Conservation (phyloP, 2,797 vertebrate species). For the Lagocephalus sceleratus region DNA sequence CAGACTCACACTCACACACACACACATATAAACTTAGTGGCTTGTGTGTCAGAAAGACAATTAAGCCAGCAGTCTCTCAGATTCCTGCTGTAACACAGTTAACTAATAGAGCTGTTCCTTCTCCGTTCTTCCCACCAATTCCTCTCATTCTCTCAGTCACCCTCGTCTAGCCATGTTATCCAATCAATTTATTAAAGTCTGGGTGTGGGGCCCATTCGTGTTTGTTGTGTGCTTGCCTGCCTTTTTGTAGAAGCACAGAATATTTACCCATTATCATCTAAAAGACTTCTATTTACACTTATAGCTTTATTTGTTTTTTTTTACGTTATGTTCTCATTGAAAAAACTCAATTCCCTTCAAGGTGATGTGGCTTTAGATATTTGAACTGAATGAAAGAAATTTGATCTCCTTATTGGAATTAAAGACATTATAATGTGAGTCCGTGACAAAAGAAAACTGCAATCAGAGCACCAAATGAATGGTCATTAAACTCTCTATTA, state of each 20-base stretch:
- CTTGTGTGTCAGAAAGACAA: slow-evolving; percentile 82
- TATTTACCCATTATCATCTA: too few species aligned
- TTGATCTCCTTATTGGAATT: not conserved
- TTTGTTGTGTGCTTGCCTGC: not conserved
- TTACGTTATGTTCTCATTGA: too few species aligned
- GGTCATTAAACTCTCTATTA: slow-evolving; percentile 89
- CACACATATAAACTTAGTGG: slow-evolving; percentile 64
- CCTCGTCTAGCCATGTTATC: slow-evolving; percentile 30
- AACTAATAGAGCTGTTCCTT: slow-evolving; percentile 68
- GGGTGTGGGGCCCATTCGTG: not conserved
- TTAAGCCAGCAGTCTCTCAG: slow-evolving; percentile 73
- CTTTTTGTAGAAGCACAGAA: too few species aligned
- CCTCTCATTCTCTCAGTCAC: slow-evolving; percentile 36
- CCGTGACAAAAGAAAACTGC: slow-evolving; percentile 79
- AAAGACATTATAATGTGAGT: not conserved
- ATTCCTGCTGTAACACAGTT: slow-evolving; percentile 78
- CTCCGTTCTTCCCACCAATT: slow-evolving; percentile 22
- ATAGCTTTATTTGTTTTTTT: too few species aligned
- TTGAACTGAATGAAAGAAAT: too few species aligned
- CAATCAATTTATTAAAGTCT: slow-evolving; percentile 46
- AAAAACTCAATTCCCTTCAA: too few species aligned
- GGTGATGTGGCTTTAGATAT: too few species aligned
- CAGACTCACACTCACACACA: slow-evolving; percentile 21
- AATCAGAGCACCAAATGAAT: slow-evolving; percentile 89
- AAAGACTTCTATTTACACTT: too few species aligned